Percentiles rank a stretch among this genome's conserved stretches.
phyloP scores from a whole-genome alignment of 2,113 vertebrate species.

The Jacana jacana region DNA sequence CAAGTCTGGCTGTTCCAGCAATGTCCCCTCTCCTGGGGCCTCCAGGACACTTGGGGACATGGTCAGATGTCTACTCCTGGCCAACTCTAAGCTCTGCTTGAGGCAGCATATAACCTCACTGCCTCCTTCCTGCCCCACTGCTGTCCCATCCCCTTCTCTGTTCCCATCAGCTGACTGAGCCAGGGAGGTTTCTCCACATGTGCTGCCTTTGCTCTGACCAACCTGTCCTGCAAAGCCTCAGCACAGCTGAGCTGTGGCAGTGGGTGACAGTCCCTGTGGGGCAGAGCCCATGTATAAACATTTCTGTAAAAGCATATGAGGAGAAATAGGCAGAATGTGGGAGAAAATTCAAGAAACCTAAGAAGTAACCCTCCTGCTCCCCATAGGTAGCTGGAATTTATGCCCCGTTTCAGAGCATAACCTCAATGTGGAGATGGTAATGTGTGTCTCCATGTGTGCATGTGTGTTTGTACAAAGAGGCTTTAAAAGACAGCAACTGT shows the following conservation, averaged over 20 bases:
- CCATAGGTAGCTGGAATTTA: neutral
- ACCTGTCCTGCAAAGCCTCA: no score
- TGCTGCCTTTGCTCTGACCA: neutral
- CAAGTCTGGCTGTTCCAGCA: neutral
- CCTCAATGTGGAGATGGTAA: neutral
- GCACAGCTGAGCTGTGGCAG: rapidly evolving
- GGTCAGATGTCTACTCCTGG: rapidly evolving
- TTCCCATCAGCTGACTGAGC: neutral
- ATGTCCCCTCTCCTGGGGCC: rapidly evolving
- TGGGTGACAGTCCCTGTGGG: rapidly evolving
- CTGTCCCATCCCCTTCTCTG: neutral
- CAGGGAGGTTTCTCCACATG: neutral
- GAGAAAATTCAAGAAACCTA: neutral
- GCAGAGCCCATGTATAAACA: neutral
- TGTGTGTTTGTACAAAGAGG: neutral
- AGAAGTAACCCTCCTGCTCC: neutral
- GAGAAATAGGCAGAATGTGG: neutral
- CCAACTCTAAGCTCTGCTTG: rapidly evolving
- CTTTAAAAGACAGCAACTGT: neutral
- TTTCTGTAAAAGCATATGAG: neutral
- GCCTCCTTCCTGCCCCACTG: rapidly evolving
- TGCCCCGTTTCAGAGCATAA: neutral
- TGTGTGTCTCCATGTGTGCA: neutral
- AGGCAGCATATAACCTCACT: rapidly evolving
- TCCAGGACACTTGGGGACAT: rapidly evolving